Percentiles rank a stretch among this genome's conserved stretches.
phyloP scores from a whole-genome alignment of 2,888 invertebrate genomes.

The Camptogramma bilineatum region DNA sequence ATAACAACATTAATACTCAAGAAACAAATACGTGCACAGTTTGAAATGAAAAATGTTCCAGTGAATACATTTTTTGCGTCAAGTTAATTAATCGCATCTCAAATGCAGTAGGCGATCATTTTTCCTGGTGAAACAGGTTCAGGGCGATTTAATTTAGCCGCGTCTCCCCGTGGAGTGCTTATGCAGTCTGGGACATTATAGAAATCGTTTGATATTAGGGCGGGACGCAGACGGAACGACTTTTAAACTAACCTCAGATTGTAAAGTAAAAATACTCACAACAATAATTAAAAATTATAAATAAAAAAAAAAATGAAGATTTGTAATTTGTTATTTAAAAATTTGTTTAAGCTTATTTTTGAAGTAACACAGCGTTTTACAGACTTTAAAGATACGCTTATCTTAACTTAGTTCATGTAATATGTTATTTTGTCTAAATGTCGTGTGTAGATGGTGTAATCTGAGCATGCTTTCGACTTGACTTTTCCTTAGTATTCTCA shows the following conservation, averaged over 20 bases:
- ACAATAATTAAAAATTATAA: neutral
- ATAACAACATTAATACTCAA: neutral
- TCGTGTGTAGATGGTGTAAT: too few species aligned
- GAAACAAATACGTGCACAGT: neutral
- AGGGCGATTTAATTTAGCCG: slow-evolving; percentile 73
- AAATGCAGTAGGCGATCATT: slow-evolving; percentile 56
- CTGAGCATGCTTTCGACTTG: too few species aligned
- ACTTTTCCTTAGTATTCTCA: too few species aligned
- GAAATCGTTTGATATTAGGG: slow-evolving; percentile 12
- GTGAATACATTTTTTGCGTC: slow-evolving; percentile 24
- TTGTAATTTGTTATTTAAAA: too few species aligned
- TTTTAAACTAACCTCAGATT: neutral
- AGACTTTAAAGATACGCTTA: too few species aligned
- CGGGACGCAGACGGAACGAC: slow-evolving; percentile 15
- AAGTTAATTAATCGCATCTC: slow-evolving; percentile 30
- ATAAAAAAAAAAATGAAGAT: neutral
- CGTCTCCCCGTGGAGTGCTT: slow-evolving; percentile 76
- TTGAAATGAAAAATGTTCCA: slow-evolving; percentile 9
- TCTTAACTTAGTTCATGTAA: too few species aligned
- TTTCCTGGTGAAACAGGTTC: slow-evolving; percentile 66
- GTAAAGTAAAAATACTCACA: neutral
- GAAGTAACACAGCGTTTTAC: too few species aligned
- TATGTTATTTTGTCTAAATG: too few species aligned
- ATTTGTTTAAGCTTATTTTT: too few species aligned
- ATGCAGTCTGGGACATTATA: slow-evolving; percentile 76